A percentile compares a stretch with the other conserved stretches of the same genome.
Conservation (phyloP, 2,797 vertebrate genomes). For the Acanthis flammea region DNA sequence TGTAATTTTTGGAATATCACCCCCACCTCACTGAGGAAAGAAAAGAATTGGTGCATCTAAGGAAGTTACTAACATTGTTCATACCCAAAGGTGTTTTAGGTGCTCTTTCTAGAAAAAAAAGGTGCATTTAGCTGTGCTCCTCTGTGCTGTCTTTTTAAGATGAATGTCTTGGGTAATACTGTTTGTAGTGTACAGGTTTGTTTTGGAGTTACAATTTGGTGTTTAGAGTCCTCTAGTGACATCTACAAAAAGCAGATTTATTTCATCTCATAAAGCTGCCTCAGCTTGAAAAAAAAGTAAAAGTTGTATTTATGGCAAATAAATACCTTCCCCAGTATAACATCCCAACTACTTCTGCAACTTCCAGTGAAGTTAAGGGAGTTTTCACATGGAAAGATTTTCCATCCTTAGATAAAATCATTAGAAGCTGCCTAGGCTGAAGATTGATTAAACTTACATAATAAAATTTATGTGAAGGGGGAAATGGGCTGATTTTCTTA, state of each 20-base stretch:
- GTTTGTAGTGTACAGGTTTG: neutral
- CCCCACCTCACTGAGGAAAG: neutral
- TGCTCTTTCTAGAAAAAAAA: neutral
- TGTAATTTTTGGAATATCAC: neutral
- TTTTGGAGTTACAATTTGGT: neutral
- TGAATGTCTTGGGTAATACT: neutral
- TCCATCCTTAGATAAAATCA: neutral
- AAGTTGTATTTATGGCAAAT: neutral
- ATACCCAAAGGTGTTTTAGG: neutral
- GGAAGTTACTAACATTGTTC: neutral
- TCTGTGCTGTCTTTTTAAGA: neutral
- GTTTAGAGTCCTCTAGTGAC: slow-evolving; percentile 2
- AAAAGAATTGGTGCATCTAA: neutral
- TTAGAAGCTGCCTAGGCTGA: neutral
- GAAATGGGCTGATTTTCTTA: neutral
- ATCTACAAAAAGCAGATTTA: neutral
- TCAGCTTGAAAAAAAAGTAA: neutral
- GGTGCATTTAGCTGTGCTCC: neutral
- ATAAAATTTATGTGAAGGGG: neutral
- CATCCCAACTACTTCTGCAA: neutral
- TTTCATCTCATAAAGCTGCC: slow-evolving; percentile 1
- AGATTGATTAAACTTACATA: neutral
- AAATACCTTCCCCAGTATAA: neutral
- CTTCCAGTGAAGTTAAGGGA: neutral
- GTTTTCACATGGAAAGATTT: neutral